These are phyloP conservation scores for Regulus satrapa DNA, from an alignment of 2,113 vertebrate genomes.

Conservation along the genomic window DNA sequence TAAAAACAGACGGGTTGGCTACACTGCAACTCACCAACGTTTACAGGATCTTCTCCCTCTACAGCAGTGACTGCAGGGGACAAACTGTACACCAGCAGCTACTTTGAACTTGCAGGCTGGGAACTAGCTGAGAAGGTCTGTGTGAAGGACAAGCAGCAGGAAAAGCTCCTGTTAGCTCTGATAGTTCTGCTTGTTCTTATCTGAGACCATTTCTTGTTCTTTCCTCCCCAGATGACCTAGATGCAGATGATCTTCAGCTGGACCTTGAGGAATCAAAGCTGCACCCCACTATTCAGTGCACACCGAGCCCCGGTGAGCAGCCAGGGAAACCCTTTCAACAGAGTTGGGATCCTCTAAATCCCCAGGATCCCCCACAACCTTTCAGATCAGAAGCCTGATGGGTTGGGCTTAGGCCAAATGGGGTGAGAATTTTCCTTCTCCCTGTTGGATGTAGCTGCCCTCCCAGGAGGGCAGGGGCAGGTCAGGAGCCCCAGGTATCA, in stretches of 20 bases:
- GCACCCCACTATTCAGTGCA: constrained; percentile 85
- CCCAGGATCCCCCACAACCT: fast-evolving
- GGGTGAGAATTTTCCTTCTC: background rate
- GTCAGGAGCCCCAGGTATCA: background rate
- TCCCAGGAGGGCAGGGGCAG: background rate
- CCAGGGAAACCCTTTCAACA: background rate
- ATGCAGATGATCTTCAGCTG: constrained; percentile 86
- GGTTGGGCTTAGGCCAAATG: background rate
- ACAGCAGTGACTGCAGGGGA: background rate
- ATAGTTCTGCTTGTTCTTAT: background rate
- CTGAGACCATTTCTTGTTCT: background rate
- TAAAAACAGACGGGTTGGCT: background rate
- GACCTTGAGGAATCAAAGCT: constrained; percentile 86
- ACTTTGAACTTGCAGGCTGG: background rate
- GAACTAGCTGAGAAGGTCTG: background rate
- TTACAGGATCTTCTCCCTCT: background rate
- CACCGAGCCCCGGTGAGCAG: constrained; percentile 84
- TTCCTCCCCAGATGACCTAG: constrained; percentile 82
- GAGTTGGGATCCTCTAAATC: background rate
- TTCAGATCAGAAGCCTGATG: background rate
- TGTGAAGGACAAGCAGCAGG: background rate
- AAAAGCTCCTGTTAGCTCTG: background rate
- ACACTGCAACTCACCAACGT: background rate
- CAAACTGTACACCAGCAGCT: background rate
- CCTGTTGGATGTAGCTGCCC: background rate